These are phyloP conservation scores for Rhagologus leucostigma DNA, from an alignment of 2,113 vertebrate genomes.

Conservation along the genomic window DNA sequence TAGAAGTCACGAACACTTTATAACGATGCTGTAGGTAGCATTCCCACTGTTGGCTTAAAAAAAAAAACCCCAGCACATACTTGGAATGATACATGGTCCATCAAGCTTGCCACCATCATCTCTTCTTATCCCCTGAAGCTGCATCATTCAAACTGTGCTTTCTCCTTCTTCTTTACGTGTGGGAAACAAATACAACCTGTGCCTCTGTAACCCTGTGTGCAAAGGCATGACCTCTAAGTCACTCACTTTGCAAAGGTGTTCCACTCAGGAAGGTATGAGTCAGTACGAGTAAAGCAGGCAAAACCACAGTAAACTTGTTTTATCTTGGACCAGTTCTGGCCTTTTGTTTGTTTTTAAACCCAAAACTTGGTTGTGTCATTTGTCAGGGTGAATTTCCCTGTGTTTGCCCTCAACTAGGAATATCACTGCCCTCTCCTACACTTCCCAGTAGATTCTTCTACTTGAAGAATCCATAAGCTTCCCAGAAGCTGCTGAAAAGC, in stretches of 20 bases:
- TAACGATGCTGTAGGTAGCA: neutral
- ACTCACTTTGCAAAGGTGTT: neutral
- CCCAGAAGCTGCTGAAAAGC: neutral
- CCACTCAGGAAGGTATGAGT: neutral
- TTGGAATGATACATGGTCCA: neutral
- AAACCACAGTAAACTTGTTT: neutral
- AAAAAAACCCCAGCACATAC: accelerated
- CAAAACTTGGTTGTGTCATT: neutral
- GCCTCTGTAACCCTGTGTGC: neutral
- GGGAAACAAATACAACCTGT: neutral
- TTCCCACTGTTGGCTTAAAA: neutral
- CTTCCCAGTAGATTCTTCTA: neutral
- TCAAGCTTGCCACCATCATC: neutral
- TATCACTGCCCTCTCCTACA: neutral
- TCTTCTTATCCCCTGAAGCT: neutral
- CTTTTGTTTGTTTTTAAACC: neutral
- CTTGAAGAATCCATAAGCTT: neutral
- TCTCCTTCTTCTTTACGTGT: neutral
- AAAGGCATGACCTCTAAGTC: neutral
- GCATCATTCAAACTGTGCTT: neutral
- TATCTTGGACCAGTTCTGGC: neutral
- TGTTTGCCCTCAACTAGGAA: neutral
- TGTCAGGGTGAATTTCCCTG: neutral
- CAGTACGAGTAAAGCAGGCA: neutral
- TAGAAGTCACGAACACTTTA: neutral